A percentile compares a stretch with the other conserved stretches of the same genome.
phyloP scores from a whole-genome alignment of 2,888 invertebrate species.

The Tethea ocularis region DNA sequence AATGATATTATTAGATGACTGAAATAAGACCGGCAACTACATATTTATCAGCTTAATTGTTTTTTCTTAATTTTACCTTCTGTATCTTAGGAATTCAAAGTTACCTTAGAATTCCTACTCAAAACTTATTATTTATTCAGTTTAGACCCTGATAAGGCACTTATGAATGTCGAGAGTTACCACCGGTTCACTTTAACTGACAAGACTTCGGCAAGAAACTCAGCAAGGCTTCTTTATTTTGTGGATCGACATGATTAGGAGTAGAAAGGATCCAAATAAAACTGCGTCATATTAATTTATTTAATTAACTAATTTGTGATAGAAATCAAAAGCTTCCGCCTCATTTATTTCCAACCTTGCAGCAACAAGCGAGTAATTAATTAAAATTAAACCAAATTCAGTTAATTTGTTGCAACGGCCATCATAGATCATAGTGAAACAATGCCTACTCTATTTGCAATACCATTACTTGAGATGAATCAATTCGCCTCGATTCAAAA shows the following conservation, averaged over 20 bases:
- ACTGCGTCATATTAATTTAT: background rate
- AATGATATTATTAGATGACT: background rate
- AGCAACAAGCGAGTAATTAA: slow-evolving; percentile 52
- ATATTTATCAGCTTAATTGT: background rate
- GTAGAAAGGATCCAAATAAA: too few relatives aligned
- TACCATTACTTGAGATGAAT: slow-evolving; percentile 65
- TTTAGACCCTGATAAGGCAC: too few relatives aligned
- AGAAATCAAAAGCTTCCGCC: background rate
- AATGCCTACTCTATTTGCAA: slow-evolving; percentile 58
- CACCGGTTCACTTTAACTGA: too few relatives aligned
- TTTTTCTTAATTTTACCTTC: too few relatives aligned
- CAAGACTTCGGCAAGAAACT: too few relatives aligned
- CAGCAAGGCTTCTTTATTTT: too few relatives aligned
- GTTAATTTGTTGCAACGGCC: slow-evolving; percentile 63
- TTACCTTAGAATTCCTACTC: too few relatives aligned
- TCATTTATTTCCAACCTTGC: slow-evolving; percentile 36
- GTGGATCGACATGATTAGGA: too few relatives aligned
- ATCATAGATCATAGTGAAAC: slow-evolving; percentile 59
- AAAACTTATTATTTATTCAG: too few relatives aligned
- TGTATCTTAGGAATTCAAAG: too few relatives aligned
- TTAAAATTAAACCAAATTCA: slow-evolving; percentile 69
- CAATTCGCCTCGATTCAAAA: slow-evolving; percentile 69
- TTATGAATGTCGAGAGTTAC: too few relatives aligned
- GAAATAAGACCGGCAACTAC: background rate
- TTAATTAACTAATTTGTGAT: background rate